Evolutionary conservation across 2,888 invertebrate genomes (phyloP).

Genomic region (Ophion obscuratus): DNA sequence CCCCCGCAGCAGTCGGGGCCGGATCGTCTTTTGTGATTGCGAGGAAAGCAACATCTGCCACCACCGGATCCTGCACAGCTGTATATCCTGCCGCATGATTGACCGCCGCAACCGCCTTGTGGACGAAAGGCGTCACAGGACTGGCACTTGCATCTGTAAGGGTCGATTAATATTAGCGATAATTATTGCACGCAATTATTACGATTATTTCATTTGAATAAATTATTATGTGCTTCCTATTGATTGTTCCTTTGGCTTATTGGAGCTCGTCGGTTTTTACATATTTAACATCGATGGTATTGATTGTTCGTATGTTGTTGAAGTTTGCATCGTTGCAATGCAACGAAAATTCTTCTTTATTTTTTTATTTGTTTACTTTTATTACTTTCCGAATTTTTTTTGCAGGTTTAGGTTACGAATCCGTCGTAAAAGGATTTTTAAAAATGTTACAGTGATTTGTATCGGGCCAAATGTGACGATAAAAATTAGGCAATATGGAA

Average conservation of each 20-base stretch:
- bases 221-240: not conserved
- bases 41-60: slow-evolving; percentile 71
- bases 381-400: no score
- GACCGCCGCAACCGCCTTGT: slow-evolving; percentile 70
- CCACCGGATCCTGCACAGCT: slow-evolving; percentile 70
- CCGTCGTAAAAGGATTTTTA: no score
- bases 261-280: no score
- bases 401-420: no score
- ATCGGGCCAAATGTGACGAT: no score
- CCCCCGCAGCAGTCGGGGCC: slow-evolving; percentile 72
- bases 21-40: slow-evolving; percentile 70
- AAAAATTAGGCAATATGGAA: no score
- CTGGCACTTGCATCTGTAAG: slow-evolving; percentile 69
- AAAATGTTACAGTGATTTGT: no score
- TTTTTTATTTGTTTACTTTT: no score
- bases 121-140: slow-evolving; percentile 66
- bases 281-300: no score
- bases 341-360: no score
- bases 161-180: not conserved
- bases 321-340: no score
- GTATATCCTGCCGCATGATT: slow-evolving; percentile 72
- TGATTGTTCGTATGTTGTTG: no score
- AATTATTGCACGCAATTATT: not conserved
- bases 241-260: not conserved
- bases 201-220: not conserved